Conservation (phyloP, 1,140 invertebrate genomes). For the Drosophila lacertosa region DNA sequence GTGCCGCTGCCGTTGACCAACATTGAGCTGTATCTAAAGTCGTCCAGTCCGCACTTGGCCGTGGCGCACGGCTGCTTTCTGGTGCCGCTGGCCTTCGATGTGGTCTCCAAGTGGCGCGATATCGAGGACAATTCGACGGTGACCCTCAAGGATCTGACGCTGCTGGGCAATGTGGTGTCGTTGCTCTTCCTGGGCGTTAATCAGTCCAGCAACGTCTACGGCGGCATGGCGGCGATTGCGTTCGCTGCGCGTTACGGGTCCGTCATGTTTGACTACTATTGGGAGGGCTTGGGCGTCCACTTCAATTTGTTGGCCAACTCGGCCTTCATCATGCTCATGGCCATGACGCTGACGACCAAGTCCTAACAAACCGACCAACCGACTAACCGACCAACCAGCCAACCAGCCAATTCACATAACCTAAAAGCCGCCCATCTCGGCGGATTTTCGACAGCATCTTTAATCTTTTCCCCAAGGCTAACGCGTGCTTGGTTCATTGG, state of each 20-base stretch:
- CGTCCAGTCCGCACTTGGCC: slow-evolving; percentile 50
- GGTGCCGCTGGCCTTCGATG: slow-evolving; percentile 64
- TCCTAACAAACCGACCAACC: background rate
- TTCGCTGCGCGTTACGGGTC: slow-evolving; percentile 64
- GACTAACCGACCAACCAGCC: background rate
- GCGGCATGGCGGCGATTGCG: slow-evolving; percentile 61
- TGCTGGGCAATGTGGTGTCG: slow-evolving; percentile 73
- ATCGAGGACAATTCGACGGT: slow-evolving; percentile 54
- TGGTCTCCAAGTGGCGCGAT: slow-evolving; percentile 54
- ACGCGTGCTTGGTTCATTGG: slow-evolving; percentile 67
- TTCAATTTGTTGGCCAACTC: slow-evolving; percentile 60
- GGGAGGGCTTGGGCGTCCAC: slow-evolving; percentile 50
- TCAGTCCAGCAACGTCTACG: slow-evolving; percentile 60
- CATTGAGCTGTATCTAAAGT: slow-evolving; percentile 70
- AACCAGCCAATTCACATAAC: background rate
- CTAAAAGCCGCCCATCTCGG: background rate
- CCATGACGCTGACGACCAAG: slow-evolving; percentile 58
- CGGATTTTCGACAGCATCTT: slow-evolving; percentile 1
- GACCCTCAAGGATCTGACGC: slow-evolving; percentile 69
- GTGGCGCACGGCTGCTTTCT: slow-evolving; percentile 68
- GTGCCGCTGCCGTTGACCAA: slow-evolving; percentile 67
- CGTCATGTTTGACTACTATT: slow-evolving; percentile 61
- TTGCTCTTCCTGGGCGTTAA: slow-evolving; percentile 73
- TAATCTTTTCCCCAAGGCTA: slow-evolving; percentile 57
- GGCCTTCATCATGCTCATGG: slow-evolving; percentile 58